Evolutionary conservation across 2,113 vertebrate species (phyloP).

Genomic region (Epinephelus lanceolatus): DNA sequence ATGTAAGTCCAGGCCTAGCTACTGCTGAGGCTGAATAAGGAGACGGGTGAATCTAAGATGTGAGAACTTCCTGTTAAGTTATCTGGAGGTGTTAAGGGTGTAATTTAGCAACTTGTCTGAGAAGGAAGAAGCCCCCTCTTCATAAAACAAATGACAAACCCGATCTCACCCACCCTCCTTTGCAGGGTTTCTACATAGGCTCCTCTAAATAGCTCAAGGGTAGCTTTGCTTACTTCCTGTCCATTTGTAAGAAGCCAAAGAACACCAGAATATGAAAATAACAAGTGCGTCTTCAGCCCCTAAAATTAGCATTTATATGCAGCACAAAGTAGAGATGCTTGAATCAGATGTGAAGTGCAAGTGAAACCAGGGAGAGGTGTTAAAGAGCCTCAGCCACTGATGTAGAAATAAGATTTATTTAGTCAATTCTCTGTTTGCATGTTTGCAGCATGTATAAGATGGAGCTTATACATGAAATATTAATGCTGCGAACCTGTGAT

Average conservation of each 20-base stretch:
- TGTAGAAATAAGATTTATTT: slow-evolving; percentile 19
- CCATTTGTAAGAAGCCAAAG: slow-evolving; percentile 29
- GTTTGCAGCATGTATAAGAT: neutral
- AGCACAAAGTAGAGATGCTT: neutral
- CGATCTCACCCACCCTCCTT: slow-evolving; percentile 52
- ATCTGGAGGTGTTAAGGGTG: slow-evolving; percentile 62
- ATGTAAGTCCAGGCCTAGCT: slow-evolving; percentile 22
- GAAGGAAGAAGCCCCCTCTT: slow-evolving; percentile 35
- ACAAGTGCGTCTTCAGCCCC: slow-evolving; percentile 3
- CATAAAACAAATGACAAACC: slow-evolving; percentile 42
- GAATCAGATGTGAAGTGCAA: slow-evolving; percentile 32
- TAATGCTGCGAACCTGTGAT: slow-evolving; percentile 18
- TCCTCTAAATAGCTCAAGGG: slow-evolving; percentile 49
- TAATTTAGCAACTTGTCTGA: slow-evolving; percentile 38
- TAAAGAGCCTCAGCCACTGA: slow-evolving; percentile 16
- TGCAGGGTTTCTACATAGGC: slow-evolving; percentile 40
- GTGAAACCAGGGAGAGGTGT: neutral
- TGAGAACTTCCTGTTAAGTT: slow-evolving; percentile 47
- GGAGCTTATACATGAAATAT: slow-evolving; percentile 8
- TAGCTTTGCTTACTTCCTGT: slow-evolving; percentile 44
- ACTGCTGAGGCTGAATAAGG: slow-evolving; percentile 35
- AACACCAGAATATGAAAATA: slow-evolving; percentile 28
- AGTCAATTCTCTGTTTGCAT: neutral
- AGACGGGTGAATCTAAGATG: slow-evolving; percentile 49
- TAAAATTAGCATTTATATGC: slow-evolving; percentile 34